Percentiles rank a stretch among this genome's conserved stretches.
These are phyloP conservation scores for Myiopsitta monachus DNA, from an alignment of 2,113 vertebrate species.

Conservation along the genomic window DNA sequence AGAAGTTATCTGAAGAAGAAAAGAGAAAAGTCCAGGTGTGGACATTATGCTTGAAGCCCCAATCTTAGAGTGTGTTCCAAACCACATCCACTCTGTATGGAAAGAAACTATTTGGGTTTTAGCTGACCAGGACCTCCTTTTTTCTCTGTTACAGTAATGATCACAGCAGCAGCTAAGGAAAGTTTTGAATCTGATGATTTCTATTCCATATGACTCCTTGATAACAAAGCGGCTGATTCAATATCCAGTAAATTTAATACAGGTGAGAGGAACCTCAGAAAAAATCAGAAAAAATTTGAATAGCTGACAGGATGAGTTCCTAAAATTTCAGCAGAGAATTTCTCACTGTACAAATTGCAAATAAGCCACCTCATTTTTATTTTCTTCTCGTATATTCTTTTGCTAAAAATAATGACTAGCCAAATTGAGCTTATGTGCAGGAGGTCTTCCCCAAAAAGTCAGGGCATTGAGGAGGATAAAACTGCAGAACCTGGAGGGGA, in stretches of 20 bases:
- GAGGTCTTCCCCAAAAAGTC: not conserved
- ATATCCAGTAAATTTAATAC: not conserved
- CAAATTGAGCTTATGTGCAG: not conserved
- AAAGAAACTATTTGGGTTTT: not conserved
- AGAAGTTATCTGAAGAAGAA: not conserved
- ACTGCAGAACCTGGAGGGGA: not conserved
- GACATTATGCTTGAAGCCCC: not conserved
- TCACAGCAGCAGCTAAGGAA: not conserved
- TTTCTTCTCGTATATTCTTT: not conserved
- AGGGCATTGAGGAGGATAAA: not conserved
- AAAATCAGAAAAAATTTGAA: slow-evolving; percentile 6
- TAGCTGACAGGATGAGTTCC: not conserved
- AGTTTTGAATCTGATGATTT: not conserved
- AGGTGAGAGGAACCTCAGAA: not conserved
- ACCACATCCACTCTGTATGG: not conserved
- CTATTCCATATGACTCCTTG: not conserved
- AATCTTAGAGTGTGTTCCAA: not conserved
- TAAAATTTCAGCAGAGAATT: not conserved
- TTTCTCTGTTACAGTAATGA: not conserved
- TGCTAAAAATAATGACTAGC: not conserved
- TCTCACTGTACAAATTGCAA: not conserved
- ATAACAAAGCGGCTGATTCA: slow-evolving; percentile 11
- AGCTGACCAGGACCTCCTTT: not conserved
- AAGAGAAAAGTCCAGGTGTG: not conserved
- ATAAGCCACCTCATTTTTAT: not conserved